Evolutionary conservation across 2,888 invertebrate species (phyloP), one percentile per base, ranked within the genome.

Genomic region (Argyra leucocephala): DNA sequence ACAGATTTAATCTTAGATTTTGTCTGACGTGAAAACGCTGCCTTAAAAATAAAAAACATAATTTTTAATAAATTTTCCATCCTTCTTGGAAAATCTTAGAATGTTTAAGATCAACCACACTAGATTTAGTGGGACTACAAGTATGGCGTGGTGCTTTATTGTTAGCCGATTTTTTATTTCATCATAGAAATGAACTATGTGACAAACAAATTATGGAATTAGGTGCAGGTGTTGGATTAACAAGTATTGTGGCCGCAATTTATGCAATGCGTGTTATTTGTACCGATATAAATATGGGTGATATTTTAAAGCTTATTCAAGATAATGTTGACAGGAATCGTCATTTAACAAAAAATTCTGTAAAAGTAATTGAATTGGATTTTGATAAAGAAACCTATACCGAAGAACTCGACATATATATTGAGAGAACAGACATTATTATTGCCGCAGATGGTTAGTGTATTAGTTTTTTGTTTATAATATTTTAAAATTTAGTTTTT

Each of bases 91-190:
- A n/a, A n/a, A n/a, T 64, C 75, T 90, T n/a, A 48, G 91, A 91
- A 74, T 92, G 92, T 77, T 88, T 87, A 73, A 83, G 83, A 64
- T 85, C 86, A 66, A 92, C 93, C 0, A 83, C 85, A 68, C 81
- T 94, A 64, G 83, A 86, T 57, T 76, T 91, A 65, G 93, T 93
- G 2, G 93, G 93, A 0, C 80, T 91, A 23, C 92, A 95, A 83
- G 87, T 95, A 64, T 95, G 95, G 95, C 82, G 92, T 63, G 95
- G 94, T 0, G 91, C 93, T 0, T 83, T 95, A 67, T 81, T 94
- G 0, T 78, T 95, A 63, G 89, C 90, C 0, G 95, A 96, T 78
- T 83, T 88, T 76, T 77, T 89, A 62, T 83, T 89, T 69, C 81
- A 86, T 69, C 81, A 87, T 70, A 83, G 84, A 0, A 26, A 70